Conservation (phyloP, 2,888 invertebrate species). For the Drosophila antonietae region DNA sequence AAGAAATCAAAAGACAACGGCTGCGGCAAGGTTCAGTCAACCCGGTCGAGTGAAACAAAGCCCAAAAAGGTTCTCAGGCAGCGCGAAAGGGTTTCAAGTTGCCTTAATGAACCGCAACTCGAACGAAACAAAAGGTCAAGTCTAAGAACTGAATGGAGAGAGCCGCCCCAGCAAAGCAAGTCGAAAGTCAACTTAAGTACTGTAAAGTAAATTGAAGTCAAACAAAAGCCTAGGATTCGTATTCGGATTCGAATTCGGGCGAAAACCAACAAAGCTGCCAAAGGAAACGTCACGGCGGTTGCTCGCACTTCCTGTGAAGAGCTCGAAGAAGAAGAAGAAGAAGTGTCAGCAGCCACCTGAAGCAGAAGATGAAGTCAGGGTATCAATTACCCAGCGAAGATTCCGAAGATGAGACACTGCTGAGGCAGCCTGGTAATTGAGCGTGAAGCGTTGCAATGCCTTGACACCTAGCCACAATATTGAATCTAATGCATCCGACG, state of each 20-base stretch:
- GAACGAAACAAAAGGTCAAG: constrained; percentile 65
- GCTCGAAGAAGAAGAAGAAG: constrained; percentile 3
- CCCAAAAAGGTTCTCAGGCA: constrained; percentile 50
- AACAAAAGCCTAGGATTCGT: constrained; percentile 51
- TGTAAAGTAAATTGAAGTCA: constrained; percentile 20
- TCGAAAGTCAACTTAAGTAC: constrained; percentile 30
- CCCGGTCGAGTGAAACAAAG: constrained; percentile 2
- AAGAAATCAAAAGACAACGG: constrained; percentile 23
- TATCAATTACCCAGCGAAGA: constrained; percentile 67
- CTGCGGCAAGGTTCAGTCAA: constrained; percentile 36
- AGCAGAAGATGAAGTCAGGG: constrained; percentile 30
- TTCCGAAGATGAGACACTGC: constrained; percentile 18
- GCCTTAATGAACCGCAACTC: constrained; percentile 78
- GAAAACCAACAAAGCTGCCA: constrained; percentile 51
- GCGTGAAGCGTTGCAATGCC: constrained; percentile 68
- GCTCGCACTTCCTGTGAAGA: constrained; percentile 66
- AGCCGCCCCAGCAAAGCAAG: constrained; percentile 47
- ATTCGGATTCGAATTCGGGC: constrained; percentile 11
- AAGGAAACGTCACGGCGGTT: constrained; percentile 79
- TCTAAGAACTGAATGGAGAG: constrained; percentile 56
- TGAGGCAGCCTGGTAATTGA: constrained; percentile 57
- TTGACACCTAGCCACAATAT: constrained; percentile 62
- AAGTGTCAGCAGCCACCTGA: constrained; percentile 21
- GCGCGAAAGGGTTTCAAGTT: constrained; percentile 67
- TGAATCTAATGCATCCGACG: constrained; percentile 12